A percentile compares a stretch with the other conserved stretches of the same genome.
phyloP scores from a whole-genome alignment of 2,113 vertebrate species.

The Vidua macroura region DNA sequence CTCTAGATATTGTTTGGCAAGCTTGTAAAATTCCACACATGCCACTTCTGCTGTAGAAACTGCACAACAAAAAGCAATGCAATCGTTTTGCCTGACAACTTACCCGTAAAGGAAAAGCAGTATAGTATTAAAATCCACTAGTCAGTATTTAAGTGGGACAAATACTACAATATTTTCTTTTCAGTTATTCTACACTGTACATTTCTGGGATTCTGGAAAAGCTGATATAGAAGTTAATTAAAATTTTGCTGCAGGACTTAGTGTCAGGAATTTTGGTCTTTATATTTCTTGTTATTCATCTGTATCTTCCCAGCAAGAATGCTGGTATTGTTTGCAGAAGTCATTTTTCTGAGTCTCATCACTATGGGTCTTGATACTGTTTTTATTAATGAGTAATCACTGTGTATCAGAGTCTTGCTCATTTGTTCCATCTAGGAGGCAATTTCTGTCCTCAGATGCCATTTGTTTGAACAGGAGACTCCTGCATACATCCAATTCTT shows the following conservation, averaged over 20 bases:
- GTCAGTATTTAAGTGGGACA: neutral
- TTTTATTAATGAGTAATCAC: conserved; percentile 27
- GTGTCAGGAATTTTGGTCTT: neutral
- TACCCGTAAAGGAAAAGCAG: neutral
- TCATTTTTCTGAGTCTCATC: conserved; percentile 22
- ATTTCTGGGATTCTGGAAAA: neutral
- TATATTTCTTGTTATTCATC: neutral
- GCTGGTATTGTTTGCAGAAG: conserved; percentile 10
- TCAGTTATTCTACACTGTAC: neutral
- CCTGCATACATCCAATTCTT: conserved; percentile 15
- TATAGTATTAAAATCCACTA: neutral
- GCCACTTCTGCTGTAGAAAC: neutral
- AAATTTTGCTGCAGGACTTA: neutral
- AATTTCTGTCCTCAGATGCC: conserved; percentile 35
- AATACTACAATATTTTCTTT: neutral
- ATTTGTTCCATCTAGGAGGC: conserved; percentile 26
- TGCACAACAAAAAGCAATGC: neutral
- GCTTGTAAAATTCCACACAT: neutral
- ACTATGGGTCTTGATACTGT: neutral
- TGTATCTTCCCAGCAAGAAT: neutral
- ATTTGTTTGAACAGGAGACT: neutral
- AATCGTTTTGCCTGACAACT: neutral
- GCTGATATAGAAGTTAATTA: neutral
- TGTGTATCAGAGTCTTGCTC: neutral
- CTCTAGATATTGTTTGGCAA: neutral